Evolutionary conservation across 2,113 vertebrate species (phyloP).

Genomic region (Alouatta palliata): DNA sequence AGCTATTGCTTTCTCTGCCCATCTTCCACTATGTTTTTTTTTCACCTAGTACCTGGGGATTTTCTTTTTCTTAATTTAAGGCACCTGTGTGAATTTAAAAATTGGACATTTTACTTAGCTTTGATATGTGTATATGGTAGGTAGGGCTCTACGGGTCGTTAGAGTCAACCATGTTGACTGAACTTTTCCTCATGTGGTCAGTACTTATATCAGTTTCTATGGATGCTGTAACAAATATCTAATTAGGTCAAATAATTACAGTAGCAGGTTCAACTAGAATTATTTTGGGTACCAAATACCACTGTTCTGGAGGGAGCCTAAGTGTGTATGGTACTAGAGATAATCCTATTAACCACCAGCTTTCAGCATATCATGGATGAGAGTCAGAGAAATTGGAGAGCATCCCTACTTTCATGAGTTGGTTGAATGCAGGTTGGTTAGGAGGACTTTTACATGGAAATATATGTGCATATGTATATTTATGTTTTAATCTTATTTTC

Average conservation of each 20-base stretch:
- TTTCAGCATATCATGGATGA: neutral
- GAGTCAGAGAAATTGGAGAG: neutral
- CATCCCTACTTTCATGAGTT: neutral
- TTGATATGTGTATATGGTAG: neutral
- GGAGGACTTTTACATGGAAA: neutral
- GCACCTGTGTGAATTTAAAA: neutral
- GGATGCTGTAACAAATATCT: neutral
- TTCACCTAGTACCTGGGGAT: neutral
- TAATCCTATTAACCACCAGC: neutral
- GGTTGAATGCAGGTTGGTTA: neutral
- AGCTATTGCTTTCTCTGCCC: neutral
- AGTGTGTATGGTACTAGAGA: neutral
- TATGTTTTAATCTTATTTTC: neutral
- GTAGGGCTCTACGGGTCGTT: neutral
- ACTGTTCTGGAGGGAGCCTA: neutral
- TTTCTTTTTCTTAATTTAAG: constrained; percentile 1
- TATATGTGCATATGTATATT: neutral
- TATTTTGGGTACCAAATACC: neutral
- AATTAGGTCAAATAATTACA: neutral
- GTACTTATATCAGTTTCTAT: neutral
- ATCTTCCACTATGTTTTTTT: neutral
- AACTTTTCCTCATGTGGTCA: neutral
- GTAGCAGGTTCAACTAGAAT: neutral
- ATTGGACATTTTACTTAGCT: neutral
- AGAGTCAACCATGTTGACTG: neutral